Evolutionary conservation across 1,140 invertebrate genomes (phyloP), one percentile per base, ranked within the genome.

Genomic region (Anoplolepis gracilipes): DNA sequence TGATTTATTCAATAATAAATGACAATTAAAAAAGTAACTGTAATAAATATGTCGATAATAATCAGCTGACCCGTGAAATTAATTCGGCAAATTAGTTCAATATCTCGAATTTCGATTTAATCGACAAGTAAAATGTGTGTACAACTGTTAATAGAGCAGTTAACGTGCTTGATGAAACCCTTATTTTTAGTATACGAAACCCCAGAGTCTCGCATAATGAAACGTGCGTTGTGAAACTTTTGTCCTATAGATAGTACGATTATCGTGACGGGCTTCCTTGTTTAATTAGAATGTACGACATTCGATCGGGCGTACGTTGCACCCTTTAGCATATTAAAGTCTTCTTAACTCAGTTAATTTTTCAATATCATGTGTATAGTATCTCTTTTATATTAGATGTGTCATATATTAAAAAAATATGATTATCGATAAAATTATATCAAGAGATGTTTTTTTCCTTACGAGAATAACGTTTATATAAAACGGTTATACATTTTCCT

Each of bases 201-300:
- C 42, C n/a, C 19, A 13, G 25, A 7, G 39, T 42, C 33, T 8
- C 59, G 19, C 19, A 70, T n/a, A 81, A 28, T 11, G 19, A 39
- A n/a, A n/a, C n/a, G n/a, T n/a, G n/a, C 22, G 13, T 55, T 69
- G 30, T 10, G n/a, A 72, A 33, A 59, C 16, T n/a, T n/a, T 49
- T 19, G 5, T 57, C 19, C 46, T 53, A 72, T 6, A 11, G 2
- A n/a, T n/a, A 6, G 16, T 49, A 59, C 1, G 13, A 13, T 73
- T 19, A 39, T 4, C 33, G 10, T 49, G 16, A 79, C 19, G 19
- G 78, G 67, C 49, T 73, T 82, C 78, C 22, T 69, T 36, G 13
- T 22, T 73, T 73, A 82, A 82, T 82, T 82, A 69, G 28, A 16
- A 46, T 36, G 39, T 8, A 19, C 19, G 78, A 82, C 42, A 73